Base-by-base conservation (phyloP, 92 coral and sea anemone genomes). In the Pocillopora meandrina region DNA sequence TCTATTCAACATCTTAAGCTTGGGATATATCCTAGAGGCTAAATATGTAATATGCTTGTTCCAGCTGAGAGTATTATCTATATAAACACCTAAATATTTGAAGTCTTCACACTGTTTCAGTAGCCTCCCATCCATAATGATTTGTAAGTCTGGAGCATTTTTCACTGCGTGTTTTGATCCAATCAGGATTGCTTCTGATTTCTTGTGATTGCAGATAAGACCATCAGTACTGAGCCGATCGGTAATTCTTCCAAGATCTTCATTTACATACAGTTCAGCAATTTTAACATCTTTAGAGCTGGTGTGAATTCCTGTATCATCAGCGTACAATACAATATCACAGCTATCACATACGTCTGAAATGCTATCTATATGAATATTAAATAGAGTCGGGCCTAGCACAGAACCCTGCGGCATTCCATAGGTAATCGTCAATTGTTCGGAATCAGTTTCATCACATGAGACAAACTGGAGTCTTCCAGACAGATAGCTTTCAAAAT, bases 321-420 rank as follows among this genome's bases (percentile, higher is more conserved):
- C 88, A 52, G 93, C 90, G 61, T 72, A 90, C 18, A 90, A 71
- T 18, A 76, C 81, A 1, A 82, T 85, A 20, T 78, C 82, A 71
- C 88, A 21, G 36, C 61, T 59, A 7, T 59, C 71, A 33, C 90
- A 77, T 35, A 63, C 86, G 79, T 82, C 62, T 61, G 84, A 18
- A 57, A 87, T 90, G 19, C 90, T 84, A 65, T 87, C 79, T 11
- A 83, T 90, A 74, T 87, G 89, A 62, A 86, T 83, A 36, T 84
- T 87, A 68, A 83, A 90, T 59, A 90, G 55, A 19, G 91, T 87
- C 15, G 91, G 91, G 18, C 89, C 91, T 16, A 86, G 88, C 33
- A 86, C 90, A 2, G 84, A 90, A 14, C 90, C 88, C 56, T 90
- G 88, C 20, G 80, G 83, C 61, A 90, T 88, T 58, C 88, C 90